Evolutionary conservation across 2,797 vertebrate species (phyloP).

Genomic region (Trichosurus vulpecula): DNA sequence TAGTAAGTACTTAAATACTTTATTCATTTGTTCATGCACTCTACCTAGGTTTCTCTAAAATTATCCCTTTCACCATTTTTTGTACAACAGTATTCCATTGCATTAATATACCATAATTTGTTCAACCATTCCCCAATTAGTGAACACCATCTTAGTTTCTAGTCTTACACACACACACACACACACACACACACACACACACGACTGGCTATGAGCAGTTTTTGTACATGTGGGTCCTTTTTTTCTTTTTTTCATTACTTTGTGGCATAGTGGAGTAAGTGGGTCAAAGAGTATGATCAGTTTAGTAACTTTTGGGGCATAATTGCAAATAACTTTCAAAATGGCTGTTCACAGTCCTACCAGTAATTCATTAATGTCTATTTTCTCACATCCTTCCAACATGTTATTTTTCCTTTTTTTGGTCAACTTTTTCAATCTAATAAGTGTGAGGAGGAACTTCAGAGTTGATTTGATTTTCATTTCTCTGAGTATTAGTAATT

Average conservation of each 20-base stretch:
- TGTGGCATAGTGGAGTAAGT: background rate
- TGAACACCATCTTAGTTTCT: background rate
- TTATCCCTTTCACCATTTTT: background rate
- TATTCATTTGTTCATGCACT: background rate
- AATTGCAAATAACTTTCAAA: background rate
- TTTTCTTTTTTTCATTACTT: background rate
- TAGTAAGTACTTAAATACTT: background rate
- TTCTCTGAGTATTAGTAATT: background rate
- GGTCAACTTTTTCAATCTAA: background rate
- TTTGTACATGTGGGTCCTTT: background rate
- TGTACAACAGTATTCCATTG: background rate
- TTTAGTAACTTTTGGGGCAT: background rate
- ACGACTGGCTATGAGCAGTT: background rate
- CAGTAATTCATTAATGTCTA: background rate
- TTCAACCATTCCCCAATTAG: background rate
- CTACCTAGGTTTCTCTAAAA: background rate
- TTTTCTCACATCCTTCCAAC: background rate
- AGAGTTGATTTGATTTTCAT: background rate
- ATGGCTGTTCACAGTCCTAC: background rate
- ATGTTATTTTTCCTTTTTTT: background rate
- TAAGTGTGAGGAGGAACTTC: background rate
- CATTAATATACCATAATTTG: background rate
- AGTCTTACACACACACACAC: background rate
- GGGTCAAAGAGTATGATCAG: background rate
- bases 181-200: too few species aligned